These are phyloP conservation scores for Torymus tubicola DNA, from an alignment of 2,888 invertebrate genomes.

Conservation along the genomic window DNA sequence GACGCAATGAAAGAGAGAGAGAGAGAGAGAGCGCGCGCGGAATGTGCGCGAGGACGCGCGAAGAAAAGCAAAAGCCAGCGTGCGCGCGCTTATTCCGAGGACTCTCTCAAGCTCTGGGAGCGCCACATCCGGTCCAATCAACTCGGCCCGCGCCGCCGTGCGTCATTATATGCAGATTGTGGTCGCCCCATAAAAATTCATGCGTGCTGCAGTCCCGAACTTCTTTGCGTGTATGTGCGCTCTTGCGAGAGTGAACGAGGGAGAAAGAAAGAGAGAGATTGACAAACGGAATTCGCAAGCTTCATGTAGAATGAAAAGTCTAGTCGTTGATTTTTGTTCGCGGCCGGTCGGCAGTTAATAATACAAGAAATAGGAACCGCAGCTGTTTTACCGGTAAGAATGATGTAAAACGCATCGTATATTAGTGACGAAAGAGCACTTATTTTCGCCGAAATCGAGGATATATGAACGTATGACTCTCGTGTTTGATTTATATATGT, in stretches of 20 bases:
- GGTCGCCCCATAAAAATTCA: slow-evolving; percentile 68
- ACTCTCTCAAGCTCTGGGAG: slow-evolving; percentile 62
- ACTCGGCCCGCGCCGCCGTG: slow-evolving; percentile 50
- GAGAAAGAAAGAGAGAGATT: no score
- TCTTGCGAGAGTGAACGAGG: neutral
- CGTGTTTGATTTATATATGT: neutral
- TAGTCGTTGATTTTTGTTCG: slow-evolving; percentile 14
- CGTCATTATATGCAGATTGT: slow-evolving; percentile 72
- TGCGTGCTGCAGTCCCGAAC: slow-evolving; percentile 58
- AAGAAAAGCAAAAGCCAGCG: slow-evolving; percentile 50
- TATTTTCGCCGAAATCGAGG: no score
- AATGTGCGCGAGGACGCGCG: slow-evolving; percentile 30
- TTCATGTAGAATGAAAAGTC: neutral
- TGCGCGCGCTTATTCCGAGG: slow-evolving; percentile 51
- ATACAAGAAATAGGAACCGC: no score
- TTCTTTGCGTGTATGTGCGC: slow-evolving; percentile 21
- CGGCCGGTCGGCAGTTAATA: neutral
- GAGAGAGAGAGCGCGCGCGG: slow-evolving; percentile 14
- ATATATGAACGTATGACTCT: no score
- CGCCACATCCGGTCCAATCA: slow-evolving; percentile 71
- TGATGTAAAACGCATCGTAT: no score
- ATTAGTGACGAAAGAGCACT: no score
- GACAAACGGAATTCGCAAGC: neutral
- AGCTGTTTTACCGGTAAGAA: no score
- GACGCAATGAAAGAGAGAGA: neutral